Evolutionary conservation across 1,140 invertebrate species (phyloP), one percentile per base, ranked within the genome.

Genomic region (Stenopsyche tienmushanensis): DNA sequence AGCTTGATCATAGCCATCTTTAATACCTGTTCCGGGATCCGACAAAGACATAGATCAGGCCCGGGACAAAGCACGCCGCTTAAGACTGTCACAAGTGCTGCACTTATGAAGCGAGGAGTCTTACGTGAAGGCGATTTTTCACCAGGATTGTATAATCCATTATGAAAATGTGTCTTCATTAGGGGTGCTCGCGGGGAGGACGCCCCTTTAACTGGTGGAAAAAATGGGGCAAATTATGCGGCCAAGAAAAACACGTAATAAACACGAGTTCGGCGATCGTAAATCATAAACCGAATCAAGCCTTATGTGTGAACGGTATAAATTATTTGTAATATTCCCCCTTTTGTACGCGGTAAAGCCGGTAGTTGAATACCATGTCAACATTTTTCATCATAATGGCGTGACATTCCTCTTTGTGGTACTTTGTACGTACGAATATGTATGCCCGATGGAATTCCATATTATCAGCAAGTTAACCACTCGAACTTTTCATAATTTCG

Each of bases 311-410:
- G n/a, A 34, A n/a, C 15, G 21, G 15, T 60, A 60, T 60, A 44
- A 45, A 60, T 60, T 60, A 60, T 60, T 60, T 60, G 57, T 60
- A 60, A 60, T 60, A 60, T 60, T 60, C 57, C 21, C 41, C 57
- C 57, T 60, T 60, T 60, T 60, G 57, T 60, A 17, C 18, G 25
- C 54, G 54, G 26, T 34, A 29, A 57, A 60, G 57, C 57, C 41
- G 1, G 34, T 60, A 60, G 57, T 60, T 60, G 57, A 60, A 60
- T 60, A 60, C 57, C 42, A 17, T 60, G 55, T 60, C 41, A 34
- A 17, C 57, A 60, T 60, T 60, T 60, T 60, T 60, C 57, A 60
- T 47, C 57, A 17, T 60, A 60, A 60, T 60, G 57, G 42, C 23
- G 57, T 18, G 21, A 60, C 42, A 60, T 60, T 60, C 57, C 57